phyloP scores from a whole-genome alignment of 1,140 invertebrate species.

The Steinernema khuongi region DNA sequence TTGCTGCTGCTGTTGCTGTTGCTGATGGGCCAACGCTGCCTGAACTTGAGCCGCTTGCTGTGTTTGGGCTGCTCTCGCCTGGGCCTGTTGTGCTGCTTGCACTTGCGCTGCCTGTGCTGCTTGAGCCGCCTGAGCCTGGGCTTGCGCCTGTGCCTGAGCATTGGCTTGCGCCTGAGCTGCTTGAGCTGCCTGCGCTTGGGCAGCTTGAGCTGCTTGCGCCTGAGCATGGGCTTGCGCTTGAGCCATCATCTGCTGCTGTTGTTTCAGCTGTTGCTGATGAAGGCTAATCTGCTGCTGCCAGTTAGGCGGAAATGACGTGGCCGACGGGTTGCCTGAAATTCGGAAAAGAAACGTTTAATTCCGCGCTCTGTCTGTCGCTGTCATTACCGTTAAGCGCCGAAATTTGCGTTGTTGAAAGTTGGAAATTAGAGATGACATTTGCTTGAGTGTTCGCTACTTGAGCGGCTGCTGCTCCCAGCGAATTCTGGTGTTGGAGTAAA shows the following conservation, averaged over 20 bases:
- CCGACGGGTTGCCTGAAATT: neutral
- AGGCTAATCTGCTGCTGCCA: neutral
- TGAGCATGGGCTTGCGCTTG: slow-evolving; percentile 7
- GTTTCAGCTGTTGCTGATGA: neutral
- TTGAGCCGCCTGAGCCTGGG: neutral
- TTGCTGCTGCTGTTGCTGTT: slow-evolving; percentile 8
- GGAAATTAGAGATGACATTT: slow-evolving; percentile 4
- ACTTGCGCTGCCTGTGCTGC: neutral
- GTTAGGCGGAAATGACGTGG: neutral
- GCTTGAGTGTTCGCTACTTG: neutral
- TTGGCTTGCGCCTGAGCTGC: no score
- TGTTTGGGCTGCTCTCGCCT: neutral
- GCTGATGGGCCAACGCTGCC: slow-evolving; percentile 3
- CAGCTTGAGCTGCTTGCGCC: neutral
- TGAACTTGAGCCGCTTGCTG: slow-evolving; percentile 8
- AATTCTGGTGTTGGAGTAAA: neutral
- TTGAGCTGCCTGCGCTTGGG: neutral
- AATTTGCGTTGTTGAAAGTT: slow-evolving; percentile 2
- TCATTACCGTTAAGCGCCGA: slow-evolving; percentile 10
- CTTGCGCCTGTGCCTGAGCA: no score
- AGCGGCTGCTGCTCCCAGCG: neutral
- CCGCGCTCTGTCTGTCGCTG: neutral
- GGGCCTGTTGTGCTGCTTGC: neutral
- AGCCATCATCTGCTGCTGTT: slow-evolving; percentile 8
- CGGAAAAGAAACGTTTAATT: neutral